These are phyloP conservation scores for Urophycis tenuis DNA, from an alignment of 2,797 vertebrate species.

Conservation along the genomic window DNA sequence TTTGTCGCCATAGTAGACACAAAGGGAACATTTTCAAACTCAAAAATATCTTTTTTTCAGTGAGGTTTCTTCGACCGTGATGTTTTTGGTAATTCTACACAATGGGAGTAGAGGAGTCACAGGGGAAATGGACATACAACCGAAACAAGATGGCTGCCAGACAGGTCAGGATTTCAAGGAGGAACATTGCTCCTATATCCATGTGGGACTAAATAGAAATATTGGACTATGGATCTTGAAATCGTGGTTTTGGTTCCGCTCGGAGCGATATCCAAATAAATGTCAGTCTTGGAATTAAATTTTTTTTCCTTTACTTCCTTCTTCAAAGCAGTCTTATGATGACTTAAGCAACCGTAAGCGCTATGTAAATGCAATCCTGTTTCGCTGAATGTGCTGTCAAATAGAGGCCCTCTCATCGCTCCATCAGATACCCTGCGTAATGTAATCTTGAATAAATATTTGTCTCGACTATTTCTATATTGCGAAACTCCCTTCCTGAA, in stretches of 20 bases:
- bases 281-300: not conserved
- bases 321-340: constrained; percentile 19
- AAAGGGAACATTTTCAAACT: no score
- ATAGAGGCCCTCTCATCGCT: constrained; percentile 37
- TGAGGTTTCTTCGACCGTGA: not conserved
- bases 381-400: constrained; percentile 47
- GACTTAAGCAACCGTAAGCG: constrained; percentile 35
- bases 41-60: not conserved
- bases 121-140: not conserved
- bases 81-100: not conserved
- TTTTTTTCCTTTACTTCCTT: not conserved
- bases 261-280: not conserved
- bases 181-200: not conserved
- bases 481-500: constrained; percentile 2
- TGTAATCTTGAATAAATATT: constrained; percentile 48
- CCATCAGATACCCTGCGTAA: constrained; percentile 16
- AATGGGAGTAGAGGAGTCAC: not conserved
- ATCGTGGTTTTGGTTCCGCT: not conserved
- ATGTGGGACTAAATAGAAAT: not conserved
- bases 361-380: constrained; percentile 54
- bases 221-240: not conserved
- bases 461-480: constrained; percentile 21
- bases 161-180: not conserved
- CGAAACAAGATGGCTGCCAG: not conserved
- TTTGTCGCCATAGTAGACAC: not conserved